phyloP scores from a whole-genome alignment of 2,113 vertebrate genomes.

The Delphinus delphis region DNA sequence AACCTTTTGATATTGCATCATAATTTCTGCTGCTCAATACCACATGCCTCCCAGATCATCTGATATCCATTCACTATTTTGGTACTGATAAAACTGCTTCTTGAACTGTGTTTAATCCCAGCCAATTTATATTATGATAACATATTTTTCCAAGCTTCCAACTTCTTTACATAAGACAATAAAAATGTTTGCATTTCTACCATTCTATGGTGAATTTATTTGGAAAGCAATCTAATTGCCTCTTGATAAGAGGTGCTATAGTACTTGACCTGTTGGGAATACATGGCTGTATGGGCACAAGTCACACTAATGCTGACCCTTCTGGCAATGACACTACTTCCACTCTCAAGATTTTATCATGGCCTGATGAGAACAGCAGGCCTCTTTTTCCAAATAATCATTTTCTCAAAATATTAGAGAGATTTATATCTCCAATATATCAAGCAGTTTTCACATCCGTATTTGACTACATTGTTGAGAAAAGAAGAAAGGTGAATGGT shows the following conservation, averaged over 20 bases:
- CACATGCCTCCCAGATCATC: neutral
- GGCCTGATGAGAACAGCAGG: neutral
- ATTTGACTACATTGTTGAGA: neutral
- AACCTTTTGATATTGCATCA: neutral
- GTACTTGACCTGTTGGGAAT: neutral
- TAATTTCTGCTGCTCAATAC: neutral
- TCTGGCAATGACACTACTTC: neutral
- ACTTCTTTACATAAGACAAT: neutral
- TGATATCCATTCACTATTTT: neutral
- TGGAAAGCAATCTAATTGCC: neutral
- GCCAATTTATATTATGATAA: neutral
- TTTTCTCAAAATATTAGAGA: neutral
- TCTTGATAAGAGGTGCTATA: neutral
- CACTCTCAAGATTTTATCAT: neutral
- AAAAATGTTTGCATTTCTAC: neutral
- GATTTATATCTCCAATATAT: neutral
- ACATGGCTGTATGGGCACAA: neutral
- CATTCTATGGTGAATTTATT: neutral
- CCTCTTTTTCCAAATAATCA: neutral
- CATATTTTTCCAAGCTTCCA: neutral
- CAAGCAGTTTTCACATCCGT: neutral
- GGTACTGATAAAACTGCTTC: neutral
- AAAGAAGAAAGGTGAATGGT: neutral
- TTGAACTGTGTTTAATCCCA: neutral
- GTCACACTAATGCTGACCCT: neutral